phyloP scores from a whole-genome alignment of 2,888 invertebrate genomes.

The Branchellion lobata region DNA sequence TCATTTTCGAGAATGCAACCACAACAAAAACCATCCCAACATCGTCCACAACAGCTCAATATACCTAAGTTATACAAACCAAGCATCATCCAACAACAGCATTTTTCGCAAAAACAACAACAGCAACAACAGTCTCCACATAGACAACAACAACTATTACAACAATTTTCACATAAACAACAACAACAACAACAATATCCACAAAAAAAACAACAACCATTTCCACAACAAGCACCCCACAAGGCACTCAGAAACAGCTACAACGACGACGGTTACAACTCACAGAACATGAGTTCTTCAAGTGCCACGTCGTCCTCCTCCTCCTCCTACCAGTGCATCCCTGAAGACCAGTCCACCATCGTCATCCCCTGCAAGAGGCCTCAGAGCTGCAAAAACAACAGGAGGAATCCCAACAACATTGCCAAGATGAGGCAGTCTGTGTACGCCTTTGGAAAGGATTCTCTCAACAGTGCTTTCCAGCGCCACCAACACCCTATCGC shows the following conservation, averaged over 20 bases:
- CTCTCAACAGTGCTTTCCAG: background rate
- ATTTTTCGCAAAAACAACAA: background rate
- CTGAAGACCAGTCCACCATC: background rate
- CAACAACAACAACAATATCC: constrained; percentile 25
- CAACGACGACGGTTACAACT: constrained; percentile 41
- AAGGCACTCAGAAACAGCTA: background rate
- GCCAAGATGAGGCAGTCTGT: background rate
- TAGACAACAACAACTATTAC: no score
- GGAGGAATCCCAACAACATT: background rate
- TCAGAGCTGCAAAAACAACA: background rate
- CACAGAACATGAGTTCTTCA: constrained; percentile 34
- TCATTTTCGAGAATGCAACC: no score
- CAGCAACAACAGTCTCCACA: background rate
- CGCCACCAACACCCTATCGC: background rate
- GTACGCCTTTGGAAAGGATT: background rate
- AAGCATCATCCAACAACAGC: background rate
- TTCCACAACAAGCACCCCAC: background rate
- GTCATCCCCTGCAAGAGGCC: background rate
- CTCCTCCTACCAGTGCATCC: constrained; percentile 20
- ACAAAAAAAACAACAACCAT: constrained; percentile 28
- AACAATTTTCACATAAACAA: background rate
- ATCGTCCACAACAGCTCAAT: no score
- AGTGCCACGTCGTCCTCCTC: constrained; percentile 30
- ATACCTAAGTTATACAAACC: no score
- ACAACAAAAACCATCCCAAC: no score